Evolutionary conservation across 2,888 invertebrate species (phyloP).

Genomic region (Homarus gammarus): DNA sequence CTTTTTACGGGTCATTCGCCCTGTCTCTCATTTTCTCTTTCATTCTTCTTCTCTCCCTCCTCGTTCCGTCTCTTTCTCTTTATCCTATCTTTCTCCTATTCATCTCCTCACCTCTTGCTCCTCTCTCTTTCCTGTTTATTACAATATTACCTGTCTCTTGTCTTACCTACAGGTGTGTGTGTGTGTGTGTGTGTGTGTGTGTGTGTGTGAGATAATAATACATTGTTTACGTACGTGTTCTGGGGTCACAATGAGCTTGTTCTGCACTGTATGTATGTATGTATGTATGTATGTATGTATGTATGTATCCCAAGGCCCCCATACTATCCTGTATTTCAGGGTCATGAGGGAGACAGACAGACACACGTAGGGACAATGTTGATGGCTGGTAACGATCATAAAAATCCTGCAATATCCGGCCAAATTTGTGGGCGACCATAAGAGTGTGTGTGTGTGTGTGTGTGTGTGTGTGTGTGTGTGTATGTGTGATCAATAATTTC

Average conservation of each 20-base stretch:
- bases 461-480: too few relatives aligned
- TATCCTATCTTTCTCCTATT: background rate
- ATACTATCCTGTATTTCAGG: too few relatives aligned
- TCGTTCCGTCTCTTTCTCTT: background rate
- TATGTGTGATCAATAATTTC: too few relatives aligned
- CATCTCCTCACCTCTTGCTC: background rate
- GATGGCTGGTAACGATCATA: too few relatives aligned
- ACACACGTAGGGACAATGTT: background rate
- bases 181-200: background rate
- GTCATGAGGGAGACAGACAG: too few relatives aligned
- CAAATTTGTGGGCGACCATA: background rate
- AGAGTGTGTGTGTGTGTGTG: too few relatives aligned
- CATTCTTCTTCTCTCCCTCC: background rate
- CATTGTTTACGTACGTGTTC: too few relatives aligned
- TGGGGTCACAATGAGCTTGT: too few relatives aligned
- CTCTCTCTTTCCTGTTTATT: background rate
- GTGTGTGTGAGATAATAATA: too few relatives aligned
- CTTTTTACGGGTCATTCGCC: background rate
- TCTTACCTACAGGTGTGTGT: background rate
- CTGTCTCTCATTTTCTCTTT: background rate
- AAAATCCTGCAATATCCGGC: too few relatives aligned
- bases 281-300: conserved; percentile 7
- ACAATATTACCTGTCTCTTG: background rate
- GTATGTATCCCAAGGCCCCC: too few relatives aligned
- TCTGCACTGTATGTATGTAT: background rate